A percentile compares a stretch with the other conserved stretches of the same genome.
Conservation (phyloP, 2,113 vertebrate genomes). For the Triplophysa dalaica region DNA sequence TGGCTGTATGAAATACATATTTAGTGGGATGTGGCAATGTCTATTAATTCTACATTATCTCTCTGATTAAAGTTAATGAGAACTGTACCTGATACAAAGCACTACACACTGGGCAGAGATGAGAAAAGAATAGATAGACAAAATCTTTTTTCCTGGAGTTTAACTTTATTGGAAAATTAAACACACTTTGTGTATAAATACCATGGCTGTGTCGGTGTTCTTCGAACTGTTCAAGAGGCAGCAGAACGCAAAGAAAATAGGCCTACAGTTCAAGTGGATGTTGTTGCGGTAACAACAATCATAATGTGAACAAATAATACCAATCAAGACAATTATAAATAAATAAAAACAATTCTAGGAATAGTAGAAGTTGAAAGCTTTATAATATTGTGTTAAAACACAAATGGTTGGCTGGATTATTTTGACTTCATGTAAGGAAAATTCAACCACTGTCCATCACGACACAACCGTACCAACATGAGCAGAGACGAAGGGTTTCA, state of each 20-base stretch:
- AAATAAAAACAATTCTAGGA: neutral
- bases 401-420: neutral
- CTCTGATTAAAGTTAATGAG: slow-evolving; percentile 1
- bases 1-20: slow-evolving; percentile 1
- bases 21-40: neutral
- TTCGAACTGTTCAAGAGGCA: slow-evolving; percentile 65
- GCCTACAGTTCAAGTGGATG: neutral
- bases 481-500: neutral
- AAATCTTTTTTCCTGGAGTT: slow-evolving; percentile 57
- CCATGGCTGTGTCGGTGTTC: slow-evolving; percentile 71
- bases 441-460: neutral
- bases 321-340: neutral
- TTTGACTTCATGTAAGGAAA: neutral
- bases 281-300: neutral
- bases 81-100: slow-evolving; percentile 9
- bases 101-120: neutral
- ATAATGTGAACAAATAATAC: neutral
- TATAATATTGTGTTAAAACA: neutral
- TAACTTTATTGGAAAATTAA: slow-evolving; percentile 92
- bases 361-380: neutral
- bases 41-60: slow-evolving; percentile 18
- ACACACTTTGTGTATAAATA: slow-evolving; percentile 88
- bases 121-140: slow-evolving; percentile 24
- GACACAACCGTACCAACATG: neutral
- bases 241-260: neutral